Conservation (phyloP, 2,888 invertebrate species). For the Melieria omissa region DNA sequence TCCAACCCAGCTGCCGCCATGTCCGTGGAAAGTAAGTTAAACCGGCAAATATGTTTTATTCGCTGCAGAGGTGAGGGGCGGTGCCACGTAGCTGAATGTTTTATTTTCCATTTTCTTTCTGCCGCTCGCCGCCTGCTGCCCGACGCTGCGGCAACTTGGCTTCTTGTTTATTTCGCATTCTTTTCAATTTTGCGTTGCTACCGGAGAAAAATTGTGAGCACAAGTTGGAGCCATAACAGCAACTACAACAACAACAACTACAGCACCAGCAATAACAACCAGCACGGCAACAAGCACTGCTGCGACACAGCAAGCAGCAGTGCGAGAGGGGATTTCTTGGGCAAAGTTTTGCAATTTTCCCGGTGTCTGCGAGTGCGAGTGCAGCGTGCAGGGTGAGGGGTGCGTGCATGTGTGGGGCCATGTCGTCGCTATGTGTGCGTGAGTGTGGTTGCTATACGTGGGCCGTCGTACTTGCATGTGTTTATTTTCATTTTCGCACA, state of each 20-base stretch:
- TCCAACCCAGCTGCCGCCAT: too few relatives aligned
- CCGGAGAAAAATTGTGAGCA: too few relatives aligned
- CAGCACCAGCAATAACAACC: background rate
- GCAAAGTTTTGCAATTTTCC: constrained; percentile 60
- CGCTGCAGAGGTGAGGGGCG: too few relatives aligned
- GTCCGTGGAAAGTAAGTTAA: too few relatives aligned
- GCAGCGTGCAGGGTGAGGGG: too few relatives aligned
- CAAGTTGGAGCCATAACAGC: too few relatives aligned
- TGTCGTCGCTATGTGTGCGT: constrained; percentile 33
- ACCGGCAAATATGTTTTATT: too few relatives aligned
- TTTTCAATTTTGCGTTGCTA: constrained; percentile 53
- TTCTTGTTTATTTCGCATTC: constrained; percentile 54
- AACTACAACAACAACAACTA: too few relatives aligned
- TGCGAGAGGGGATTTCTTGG: constrained; percentile 50
- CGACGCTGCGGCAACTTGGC: too few relatives aligned
- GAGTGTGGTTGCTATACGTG: constrained; percentile 8
- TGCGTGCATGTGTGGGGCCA: constrained; percentile 10
- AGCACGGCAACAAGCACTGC: background rate
- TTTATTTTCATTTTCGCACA: constrained; percentile 19
- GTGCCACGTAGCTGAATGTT: constrained; percentile 43
- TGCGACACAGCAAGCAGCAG: background rate
- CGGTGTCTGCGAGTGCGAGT: constrained; percentile 48
- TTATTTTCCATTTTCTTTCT: background rate
- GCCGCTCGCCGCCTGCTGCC: too few relatives aligned
- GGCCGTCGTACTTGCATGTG: background rate